These are phyloP conservation scores for Dermochelys coriacea DNA, from an alignment of 2,797 vertebrate genomes.

Conservation along the genomic window DNA sequence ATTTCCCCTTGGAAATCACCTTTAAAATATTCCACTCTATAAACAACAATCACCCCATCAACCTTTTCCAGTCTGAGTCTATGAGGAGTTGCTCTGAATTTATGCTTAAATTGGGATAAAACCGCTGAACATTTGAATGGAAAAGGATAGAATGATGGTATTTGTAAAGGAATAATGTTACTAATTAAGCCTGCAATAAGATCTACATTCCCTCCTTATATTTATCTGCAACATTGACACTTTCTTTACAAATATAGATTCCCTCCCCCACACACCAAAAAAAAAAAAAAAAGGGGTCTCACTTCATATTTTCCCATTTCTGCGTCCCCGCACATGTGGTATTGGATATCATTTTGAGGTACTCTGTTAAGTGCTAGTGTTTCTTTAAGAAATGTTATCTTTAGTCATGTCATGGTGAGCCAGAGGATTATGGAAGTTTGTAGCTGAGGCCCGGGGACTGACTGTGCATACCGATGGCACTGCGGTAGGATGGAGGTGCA, in stretches of 20 bases:
- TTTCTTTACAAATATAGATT: neutral
- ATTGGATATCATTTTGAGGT: neutral
- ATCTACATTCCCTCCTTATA: neutral
- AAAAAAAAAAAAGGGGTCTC: neutral
- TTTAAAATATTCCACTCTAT: neutral
- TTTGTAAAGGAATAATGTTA: neutral
- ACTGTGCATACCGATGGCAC: neutral
- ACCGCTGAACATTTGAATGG: neutral
- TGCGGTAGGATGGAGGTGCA: neutral
- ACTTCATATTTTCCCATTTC: neutral
- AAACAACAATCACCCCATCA: neutral
- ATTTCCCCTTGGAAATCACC: neutral
- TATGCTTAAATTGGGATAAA: neutral
- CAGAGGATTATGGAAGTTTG: neutral
- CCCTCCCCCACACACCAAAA: accelerated
- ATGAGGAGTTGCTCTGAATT: neutral
- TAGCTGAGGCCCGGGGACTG: neutral
- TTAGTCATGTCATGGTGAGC: neutral
- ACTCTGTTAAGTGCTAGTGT: neutral
- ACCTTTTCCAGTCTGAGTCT: neutral
- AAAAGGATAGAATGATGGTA: neutral
- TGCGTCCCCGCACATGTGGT: neutral
- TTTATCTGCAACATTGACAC: neutral
- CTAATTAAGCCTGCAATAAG: neutral
- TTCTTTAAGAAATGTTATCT: neutral